Percentiles rank a stretch among this genome's conserved stretches.
phyloP scores from a whole-genome alignment of 2,113 vertebrate species.

The Cyrtonyx montezumae region DNA sequence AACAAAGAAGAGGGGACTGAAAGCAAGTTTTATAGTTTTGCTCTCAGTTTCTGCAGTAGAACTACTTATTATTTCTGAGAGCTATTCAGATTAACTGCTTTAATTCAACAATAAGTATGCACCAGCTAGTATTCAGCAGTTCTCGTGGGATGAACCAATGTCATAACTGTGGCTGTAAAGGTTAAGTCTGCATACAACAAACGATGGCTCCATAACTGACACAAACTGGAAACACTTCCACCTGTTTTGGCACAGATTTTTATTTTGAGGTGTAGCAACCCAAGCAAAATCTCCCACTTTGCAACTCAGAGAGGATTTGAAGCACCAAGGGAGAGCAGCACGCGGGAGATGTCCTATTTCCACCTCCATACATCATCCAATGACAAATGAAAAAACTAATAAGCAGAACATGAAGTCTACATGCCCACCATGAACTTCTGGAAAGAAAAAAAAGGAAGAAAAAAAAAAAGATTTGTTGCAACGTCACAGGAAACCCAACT shows the following conservation, averaged over 20 bases:
- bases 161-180: background rate
- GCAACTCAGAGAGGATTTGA: background rate
- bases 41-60: background rate
- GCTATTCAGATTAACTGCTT: background rate
- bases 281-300: background rate
- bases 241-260: fast-evolving
- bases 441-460: no score
- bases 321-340: background rate
- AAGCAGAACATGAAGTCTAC: background rate
- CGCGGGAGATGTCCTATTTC: background rate
- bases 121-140: background rate
- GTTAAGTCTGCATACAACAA: background rate
- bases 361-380: fast-evolving
- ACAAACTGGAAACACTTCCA: background rate
- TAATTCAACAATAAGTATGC: background rate
- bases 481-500: background rate
- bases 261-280: background rate
- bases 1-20: background rate
- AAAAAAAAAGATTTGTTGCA: background rate
- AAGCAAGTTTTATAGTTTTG: background rate
- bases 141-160: background rate
- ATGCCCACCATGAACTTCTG: background rate
- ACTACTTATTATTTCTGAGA: background rate
- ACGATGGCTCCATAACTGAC: no score
- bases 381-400: background rate